Evolutionary conservation across 2,797 vertebrate species (phyloP).

Genomic region (Graptemys geographica): DNA sequence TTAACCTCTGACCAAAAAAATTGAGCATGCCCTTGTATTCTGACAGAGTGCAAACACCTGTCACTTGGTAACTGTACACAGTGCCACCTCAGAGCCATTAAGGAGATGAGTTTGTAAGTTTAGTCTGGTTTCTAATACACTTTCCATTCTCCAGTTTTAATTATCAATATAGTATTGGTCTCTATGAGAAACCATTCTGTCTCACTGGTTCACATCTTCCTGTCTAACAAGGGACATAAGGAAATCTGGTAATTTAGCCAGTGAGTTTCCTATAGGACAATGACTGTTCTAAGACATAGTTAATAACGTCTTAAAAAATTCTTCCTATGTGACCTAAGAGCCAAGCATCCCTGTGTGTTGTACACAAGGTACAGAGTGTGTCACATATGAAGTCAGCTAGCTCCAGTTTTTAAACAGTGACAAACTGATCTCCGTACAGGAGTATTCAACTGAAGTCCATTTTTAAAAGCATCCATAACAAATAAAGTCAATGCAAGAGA

Average conservation of each 20-base stretch:
- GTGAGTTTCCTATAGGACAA: not conserved
- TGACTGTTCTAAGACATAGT: not conserved
- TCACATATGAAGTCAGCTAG: not conserved
- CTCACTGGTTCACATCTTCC: not conserved
- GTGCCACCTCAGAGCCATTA: not conserved
- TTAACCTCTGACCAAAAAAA: not conserved
- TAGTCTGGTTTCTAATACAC: not conserved
- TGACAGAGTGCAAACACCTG: not conserved
- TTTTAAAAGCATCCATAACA: not conserved
- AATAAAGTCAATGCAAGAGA: not conserved
- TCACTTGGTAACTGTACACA: not conserved
- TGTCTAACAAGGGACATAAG: not conserved
- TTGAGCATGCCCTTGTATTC: not conserved
- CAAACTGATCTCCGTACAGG: conserved; percentile 1
- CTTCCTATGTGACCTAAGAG: not conserved
- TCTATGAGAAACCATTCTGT: not conserved
- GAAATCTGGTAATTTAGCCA: not conserved
- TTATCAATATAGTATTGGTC: not conserved
- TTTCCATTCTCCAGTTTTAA: not conserved
- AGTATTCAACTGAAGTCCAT: not conserved
- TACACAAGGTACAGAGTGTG: not conserved
- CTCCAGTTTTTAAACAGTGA: conserved; percentile 6
- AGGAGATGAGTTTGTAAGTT: not conserved
- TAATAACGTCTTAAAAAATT: not conserved
- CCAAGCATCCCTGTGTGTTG: not conserved